phyloP scores from a whole-genome alignment of 2,797 vertebrate genomes.

The Tapera naevia region DNA sequence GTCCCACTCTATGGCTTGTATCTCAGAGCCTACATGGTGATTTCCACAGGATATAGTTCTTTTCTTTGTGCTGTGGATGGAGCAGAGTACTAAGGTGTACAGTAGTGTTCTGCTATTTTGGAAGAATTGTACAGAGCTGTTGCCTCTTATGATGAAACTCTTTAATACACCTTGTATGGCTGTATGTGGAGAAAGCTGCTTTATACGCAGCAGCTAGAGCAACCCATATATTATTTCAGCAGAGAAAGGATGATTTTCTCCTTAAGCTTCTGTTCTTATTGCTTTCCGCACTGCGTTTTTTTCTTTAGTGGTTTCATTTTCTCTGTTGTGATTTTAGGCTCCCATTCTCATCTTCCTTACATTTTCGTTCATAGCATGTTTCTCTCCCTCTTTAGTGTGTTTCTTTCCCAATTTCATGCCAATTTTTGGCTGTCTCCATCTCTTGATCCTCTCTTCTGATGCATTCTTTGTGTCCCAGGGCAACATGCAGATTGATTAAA shows the following conservation, averaged over 20 bases:
- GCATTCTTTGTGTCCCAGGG: neutral
- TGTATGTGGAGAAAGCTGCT: neutral
- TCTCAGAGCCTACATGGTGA: neutral
- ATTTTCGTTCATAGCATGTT: neutral
- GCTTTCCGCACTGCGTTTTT: neutral
- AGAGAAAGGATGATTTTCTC: neutral
- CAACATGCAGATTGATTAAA: neutral
- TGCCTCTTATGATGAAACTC: neutral
- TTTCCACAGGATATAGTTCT: neutral
- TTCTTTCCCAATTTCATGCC: neutral
- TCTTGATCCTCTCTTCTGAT: neutral
- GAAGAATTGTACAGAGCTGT: neutral
- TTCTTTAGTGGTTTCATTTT: neutral
- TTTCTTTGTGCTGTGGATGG: neutral
- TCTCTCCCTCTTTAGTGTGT: neutral
- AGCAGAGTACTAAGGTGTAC: neutral
- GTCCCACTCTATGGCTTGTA: neutral
- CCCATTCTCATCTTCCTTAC: neutral
- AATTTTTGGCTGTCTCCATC: neutral
- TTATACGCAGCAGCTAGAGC: neutral
- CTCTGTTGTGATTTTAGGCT: neutral
- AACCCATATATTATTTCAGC: neutral
- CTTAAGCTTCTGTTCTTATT: neutral
- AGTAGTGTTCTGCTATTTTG: neutral
- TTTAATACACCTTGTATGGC: neutral